Evolutionary conservation across 2,797 vertebrate genomes (phyloP), one percentile per base, ranked within the genome.

Genomic region (Crocidura indochinensis): DNA sequence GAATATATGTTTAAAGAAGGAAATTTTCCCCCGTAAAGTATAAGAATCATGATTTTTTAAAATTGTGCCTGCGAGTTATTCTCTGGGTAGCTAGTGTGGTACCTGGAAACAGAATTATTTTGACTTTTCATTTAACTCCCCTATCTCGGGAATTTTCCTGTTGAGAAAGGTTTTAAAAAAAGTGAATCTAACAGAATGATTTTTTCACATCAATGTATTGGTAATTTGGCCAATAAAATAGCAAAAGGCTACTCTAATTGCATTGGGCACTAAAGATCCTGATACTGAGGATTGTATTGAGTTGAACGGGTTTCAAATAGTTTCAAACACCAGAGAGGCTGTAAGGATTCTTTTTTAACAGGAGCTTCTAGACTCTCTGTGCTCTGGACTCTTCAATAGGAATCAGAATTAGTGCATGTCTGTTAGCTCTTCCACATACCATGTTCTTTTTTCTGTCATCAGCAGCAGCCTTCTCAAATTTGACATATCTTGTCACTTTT

Each of bases 41-140:
- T 49, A 90, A 83, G 8, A 68, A 67, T 24, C 24, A 19, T 78
- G 11, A 72, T 79, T 90, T 84, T 84, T 74, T 84, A 38, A 81
- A 78, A 53, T 10, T 29, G 2, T 31, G 44, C 8, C 12, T 84
- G 24, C 26, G 56, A 8, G 27, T 68, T 67, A 22, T 47, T 90
- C 24, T 19, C 0, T 4, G 8, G n/a, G 10, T 8, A 51, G 26
- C n/a, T 31, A 26, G 31, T 56, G 67, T 60, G 14, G 20, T 22
- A 31, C 11, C 26, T 31, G 67, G 27, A 29, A 75, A 31, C 47
- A 17, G 53, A 86, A 22, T 73, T 19, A 6, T 86, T 89, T 81
- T 84, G 29, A 8, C 71, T 87, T 87, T 85, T 56, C 4, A 27
- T 46, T 72, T 46, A 26, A 44, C 26, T 26, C 3, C 87, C 9